Conservation (phyloP, 2,797 vertebrate species). For the Peromyscus eremicus region DNA sequence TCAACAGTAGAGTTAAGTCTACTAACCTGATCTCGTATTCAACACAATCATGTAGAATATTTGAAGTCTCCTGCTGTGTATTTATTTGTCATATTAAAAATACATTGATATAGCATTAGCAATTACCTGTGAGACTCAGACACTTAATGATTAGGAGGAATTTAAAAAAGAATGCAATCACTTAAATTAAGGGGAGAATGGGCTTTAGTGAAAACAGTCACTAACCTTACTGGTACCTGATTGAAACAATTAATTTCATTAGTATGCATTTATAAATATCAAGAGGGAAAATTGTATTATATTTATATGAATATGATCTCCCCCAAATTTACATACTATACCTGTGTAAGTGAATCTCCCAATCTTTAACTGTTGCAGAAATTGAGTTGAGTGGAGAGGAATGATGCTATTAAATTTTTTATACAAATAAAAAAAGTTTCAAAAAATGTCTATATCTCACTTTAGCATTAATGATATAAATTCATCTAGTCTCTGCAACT, state of each 20-base stretch:
- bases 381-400: fast-evolving
- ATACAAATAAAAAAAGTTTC: neutral
- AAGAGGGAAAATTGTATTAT: neutral
- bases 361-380: neutral
- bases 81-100: neutral
- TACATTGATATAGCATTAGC: neutral
- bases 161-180: neutral
- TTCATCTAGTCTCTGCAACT: neutral
- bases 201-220: neutral
- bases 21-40: neutral
- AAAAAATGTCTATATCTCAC: neutral
- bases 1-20: neutral
- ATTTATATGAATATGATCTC: neutral
- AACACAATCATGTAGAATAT: neutral
- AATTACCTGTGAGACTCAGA: neutral
- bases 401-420: neutral
- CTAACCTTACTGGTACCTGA: neutral
- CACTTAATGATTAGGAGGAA: neutral
- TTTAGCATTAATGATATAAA: neutral
- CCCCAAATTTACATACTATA: neutral
- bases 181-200: neutral
- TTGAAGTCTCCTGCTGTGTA: neutral
- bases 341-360: neutral
- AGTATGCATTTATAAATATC: neutral
- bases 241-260: neutral